phyloP scores from a whole-genome alignment of 2,888 invertebrate species.

The Lapara coniferarum region DNA sequence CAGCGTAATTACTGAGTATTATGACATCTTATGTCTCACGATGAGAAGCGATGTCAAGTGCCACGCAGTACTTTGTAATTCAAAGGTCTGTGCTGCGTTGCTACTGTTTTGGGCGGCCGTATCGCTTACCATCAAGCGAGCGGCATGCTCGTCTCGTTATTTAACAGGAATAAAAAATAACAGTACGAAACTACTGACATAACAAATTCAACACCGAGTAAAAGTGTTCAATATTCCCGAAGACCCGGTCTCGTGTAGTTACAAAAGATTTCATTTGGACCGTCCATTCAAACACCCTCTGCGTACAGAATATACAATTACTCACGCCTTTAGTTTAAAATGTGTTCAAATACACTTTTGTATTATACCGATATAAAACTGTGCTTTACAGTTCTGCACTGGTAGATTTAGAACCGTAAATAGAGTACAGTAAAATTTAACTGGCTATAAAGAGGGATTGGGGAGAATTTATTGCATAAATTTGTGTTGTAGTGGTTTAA shows the following conservation, averaged over 20 bases:
- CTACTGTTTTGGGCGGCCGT: too few relatives aligned
- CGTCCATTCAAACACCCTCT: not conserved
- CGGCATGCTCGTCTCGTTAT: too few relatives aligned
- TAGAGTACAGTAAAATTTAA: not conserved
- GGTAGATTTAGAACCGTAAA: not conserved
- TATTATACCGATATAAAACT: slow-evolving; percentile 7
- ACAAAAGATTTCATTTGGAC: slow-evolving; percentile 12
- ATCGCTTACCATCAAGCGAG: too few relatives aligned
- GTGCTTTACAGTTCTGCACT: not conserved
- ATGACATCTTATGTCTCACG: too few relatives aligned
- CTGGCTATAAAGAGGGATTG: not conserved
- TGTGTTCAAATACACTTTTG: not conserved
- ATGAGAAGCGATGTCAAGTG: too few relatives aligned
- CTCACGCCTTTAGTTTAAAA: slow-evolving; percentile 12
- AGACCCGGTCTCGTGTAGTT: not conserved
- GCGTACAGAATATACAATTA: slow-evolving; percentile 5
- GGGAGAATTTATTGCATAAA: not conserved
- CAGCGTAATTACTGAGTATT: too few relatives aligned
- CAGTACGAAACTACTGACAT: not conserved
- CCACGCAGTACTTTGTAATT: too few relatives aligned
- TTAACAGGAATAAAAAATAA: too few relatives aligned
- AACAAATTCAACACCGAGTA: not conserved
- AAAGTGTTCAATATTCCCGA: not conserved
- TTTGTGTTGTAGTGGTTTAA: not conserved
- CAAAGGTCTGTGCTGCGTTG: too few relatives aligned